Base-by-base conservation (phyloP, 1,140 invertebrate species). In the Neelides sp. region DNA sequence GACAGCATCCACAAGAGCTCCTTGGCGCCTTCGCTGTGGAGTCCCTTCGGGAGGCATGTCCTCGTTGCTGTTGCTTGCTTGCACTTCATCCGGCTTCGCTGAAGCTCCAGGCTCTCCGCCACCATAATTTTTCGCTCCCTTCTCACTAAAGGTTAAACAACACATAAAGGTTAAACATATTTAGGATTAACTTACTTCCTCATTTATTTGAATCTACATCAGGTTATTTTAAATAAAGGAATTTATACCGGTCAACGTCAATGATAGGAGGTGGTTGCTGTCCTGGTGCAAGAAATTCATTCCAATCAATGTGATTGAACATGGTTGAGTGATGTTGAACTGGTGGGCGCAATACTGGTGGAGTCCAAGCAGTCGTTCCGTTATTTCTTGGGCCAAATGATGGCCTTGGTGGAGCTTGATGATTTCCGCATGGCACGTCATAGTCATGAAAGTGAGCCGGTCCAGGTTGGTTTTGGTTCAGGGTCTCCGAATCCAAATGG, bases 301-400 rank as follows among this genome's bases (percentile, higher is more conserved):
- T 52, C 59, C 59, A 61, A 17, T 55, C 44, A 42, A 61, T 61
- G 27, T 61, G 59, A 30, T 20, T 51, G 34, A 61, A 61, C 1
- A 61, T 36, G 0, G 59, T 61, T 15, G 52, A 27, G 26, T 48
- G 35, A 2, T 20, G 10, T 24, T 27, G 34, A 15, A 41, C 15
- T 20, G 30, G 17, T 36, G 43, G 20, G 23, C 12, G 7, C 10
- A 7, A 5, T 4, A 43, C 7, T 22, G 17, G 8, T 10, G 8
- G 8, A 17, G 42, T 22, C 10, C 23, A 24, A 24, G 20, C 10
- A 10, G 7, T 40, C 7, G 17, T 10, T 4, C 5, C 5, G 4
- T 26, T 43, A 10, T 8, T 26, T 7, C 12, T 24, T 19, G 7
- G 4, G 41, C 4, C 17, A 17, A 22, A 26, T 22, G 4, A 24